phyloP scores from a whole-genome alignment of 2,113 vertebrate species.

The Hydropotes inermis region DNA sequence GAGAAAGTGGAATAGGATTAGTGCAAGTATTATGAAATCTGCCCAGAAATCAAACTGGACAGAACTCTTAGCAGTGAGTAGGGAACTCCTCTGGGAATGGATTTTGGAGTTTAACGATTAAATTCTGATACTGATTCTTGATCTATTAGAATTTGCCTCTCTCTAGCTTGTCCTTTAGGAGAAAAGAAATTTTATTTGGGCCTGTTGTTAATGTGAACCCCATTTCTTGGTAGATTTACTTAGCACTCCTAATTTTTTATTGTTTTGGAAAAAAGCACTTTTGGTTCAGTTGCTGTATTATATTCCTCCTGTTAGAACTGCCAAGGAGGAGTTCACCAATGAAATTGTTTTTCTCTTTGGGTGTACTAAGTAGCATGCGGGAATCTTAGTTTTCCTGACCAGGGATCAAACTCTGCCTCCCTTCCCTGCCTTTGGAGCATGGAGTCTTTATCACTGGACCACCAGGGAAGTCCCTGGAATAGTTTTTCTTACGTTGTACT shows the following conservation, averaged over 20 bases:
- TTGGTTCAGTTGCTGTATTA: not conserved
- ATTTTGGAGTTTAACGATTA: conserved; percentile 34
- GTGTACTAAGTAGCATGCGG: not conserved
- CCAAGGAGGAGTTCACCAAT: not conserved
- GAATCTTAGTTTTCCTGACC: not conserved
- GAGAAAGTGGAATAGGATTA: not conserved
- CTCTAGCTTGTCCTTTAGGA: not conserved
- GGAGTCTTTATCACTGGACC: not conserved
- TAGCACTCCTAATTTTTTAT: conserved; percentile 16
- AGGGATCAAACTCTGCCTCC: not conserved
- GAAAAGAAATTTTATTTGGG: conserved; percentile 24
- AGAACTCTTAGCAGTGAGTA: not conserved
- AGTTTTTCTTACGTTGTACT: conserved; percentile 29
- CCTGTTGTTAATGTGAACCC: not conserved
- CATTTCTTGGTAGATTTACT: conserved; percentile 27
- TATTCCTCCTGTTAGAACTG: not conserved
- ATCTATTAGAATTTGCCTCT: not conserved
- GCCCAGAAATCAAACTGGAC: not conserved
- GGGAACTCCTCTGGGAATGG: not conserved
- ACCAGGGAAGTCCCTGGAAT: not conserved
- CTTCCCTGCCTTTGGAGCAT: not conserved
- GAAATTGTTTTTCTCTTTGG: conserved; percentile 12
- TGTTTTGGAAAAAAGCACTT: not conserved
- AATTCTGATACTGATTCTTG: conserved; percentile 18
- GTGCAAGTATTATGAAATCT: not conserved